Evolutionary conservation across 2,888 invertebrate genomes (phyloP).

Genomic region (Hirtodrosophila duncani): DNA sequence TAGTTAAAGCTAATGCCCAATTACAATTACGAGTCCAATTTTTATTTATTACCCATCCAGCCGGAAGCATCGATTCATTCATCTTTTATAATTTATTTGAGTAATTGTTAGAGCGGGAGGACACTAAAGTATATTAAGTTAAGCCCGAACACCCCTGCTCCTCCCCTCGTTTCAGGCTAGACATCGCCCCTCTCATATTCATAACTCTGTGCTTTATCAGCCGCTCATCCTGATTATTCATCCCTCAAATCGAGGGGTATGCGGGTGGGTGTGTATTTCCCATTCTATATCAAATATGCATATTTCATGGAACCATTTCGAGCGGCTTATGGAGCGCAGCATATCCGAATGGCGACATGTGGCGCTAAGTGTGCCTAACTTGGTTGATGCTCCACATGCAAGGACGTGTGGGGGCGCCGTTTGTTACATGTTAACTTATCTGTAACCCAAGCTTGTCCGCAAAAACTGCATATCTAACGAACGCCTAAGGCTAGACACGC

Average conservation of each 20-base stretch:
- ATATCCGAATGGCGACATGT: slow-evolving; percentile 27
- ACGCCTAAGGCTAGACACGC: too few relatives aligned
- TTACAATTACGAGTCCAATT: slow-evolving; percentile 63
- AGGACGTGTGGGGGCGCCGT: neutral
- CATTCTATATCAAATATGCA: slow-evolving; percentile 57
- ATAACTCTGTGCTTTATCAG: slow-evolving; percentile 23
- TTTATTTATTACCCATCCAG: slow-evolving; percentile 55
- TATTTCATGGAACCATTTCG: slow-evolving; percentile 55
- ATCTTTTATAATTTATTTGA: slow-evolving; percentile 62
- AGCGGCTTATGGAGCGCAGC: slow-evolving; percentile 35
- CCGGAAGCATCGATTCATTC: slow-evolving; percentile 45
- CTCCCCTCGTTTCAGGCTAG: slow-evolving; percentile 14
- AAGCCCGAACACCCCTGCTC: slow-evolving; percentile 14
- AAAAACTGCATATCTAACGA: too few relatives aligned
- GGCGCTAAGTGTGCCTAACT: slow-evolving; percentile 25
- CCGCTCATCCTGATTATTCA: neutral
- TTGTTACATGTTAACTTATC: neutral
- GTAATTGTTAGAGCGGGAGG: slow-evolving; percentile 40
- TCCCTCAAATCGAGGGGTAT: neutral
- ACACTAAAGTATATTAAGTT: slow-evolving; percentile 53
- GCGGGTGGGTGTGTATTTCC: slow-evolving; percentile 5
- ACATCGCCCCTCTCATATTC: slow-evolving; percentile 21
- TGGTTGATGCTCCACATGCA: neutral
- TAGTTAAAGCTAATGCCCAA: slow-evolving; percentile 45
- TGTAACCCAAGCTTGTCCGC: too few relatives aligned